These are phyloP conservation scores for Pseudochaenichthys georgianus DNA, from an alignment of 2,797 vertebrate species.

Conservation along the genomic window DNA sequence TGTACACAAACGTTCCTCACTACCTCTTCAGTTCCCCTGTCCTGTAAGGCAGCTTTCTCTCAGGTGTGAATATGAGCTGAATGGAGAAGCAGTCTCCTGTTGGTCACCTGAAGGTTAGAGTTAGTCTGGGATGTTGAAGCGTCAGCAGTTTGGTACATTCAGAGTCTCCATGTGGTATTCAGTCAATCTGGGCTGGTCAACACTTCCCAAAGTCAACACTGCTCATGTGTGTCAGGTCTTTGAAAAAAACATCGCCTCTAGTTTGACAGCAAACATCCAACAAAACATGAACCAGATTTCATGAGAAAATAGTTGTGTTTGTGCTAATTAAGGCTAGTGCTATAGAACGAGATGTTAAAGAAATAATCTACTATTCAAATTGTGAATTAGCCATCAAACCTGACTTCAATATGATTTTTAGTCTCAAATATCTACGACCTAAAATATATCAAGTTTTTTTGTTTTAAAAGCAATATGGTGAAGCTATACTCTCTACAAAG, in stretches of 20 bases:
- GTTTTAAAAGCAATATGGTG: too few species aligned
- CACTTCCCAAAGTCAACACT: background rate
- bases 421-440: too few species aligned
- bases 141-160: slow-evolving; percentile 71
- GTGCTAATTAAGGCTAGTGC: background rate
- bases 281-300: background rate
- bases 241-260: background rate
- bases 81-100: slow-evolving; percentile 38
- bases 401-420: too few species aligned
- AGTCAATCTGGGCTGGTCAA: slow-evolving; percentile 39
- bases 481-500: too few species aligned
- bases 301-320: background rate
- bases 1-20: background rate
- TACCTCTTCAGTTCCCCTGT: background rate
- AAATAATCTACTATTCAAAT: too few species aligned
- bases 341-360: too few species aligned
- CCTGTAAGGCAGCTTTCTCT: background rate
- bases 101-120: slow-evolving; percentile 70
- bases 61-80: slow-evolving; percentile 42
- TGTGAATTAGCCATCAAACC: too few species aligned
- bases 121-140: slow-evolving; percentile 34
- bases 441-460: too few species aligned
- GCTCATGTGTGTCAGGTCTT: background rate
- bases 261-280: background rate
- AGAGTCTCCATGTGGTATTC: slow-evolving; percentile 54